These are phyloP conservation scores for Drosophila crucigera DNA, from an alignment of 2,888 invertebrate genomes.

Conservation along the genomic window DNA sequence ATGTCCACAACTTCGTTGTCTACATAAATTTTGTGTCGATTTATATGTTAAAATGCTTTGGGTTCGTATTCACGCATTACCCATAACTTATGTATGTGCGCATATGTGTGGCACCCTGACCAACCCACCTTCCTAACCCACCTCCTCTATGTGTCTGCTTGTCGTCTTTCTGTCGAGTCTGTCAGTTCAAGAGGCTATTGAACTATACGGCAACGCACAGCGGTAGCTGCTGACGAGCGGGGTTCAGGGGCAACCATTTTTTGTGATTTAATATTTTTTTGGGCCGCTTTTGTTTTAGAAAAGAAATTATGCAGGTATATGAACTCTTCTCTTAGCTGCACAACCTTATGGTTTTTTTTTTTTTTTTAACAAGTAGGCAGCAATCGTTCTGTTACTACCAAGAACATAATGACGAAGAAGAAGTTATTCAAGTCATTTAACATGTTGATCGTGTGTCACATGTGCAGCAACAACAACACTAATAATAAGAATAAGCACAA, in stretches of 20 bases:
- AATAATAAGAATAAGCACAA: slow-evolving; percentile 21
- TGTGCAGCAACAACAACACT: slow-evolving; percentile 26
- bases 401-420: slow-evolving; percentile 1
- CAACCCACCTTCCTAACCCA: slow-evolving; percentile 2
- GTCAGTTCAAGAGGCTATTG: slow-evolving; percentile 70
- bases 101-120: slow-evolving; percentile 35
- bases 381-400: background rate
- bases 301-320: slow-evolving; percentile 63
- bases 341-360: slow-evolving; percentile 55
- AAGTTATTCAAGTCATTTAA: slow-evolving; percentile 35
- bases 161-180: slow-evolving; percentile 9
- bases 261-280: background rate
- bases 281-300: slow-evolving; percentile 67
- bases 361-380: slow-evolving; percentile 8
- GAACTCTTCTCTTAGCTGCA: slow-evolving; percentile 56
- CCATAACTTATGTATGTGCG: slow-evolving; percentile 5
- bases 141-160: slow-evolving; percentile 6
- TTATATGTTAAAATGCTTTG: slow-evolving; percentile 43
- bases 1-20: slow-evolving; percentile 30
- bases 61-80: slow-evolving; percentile 47
- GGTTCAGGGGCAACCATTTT: slow-evolving; percentile 20
- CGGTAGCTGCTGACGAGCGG: slow-evolving; percentile 18
- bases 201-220: slow-evolving; percentile 48
- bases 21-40: slow-evolving; percentile 55
- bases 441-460: slow-evolving; percentile 58